Percentiles rank a stretch among this genome's conserved stretches.
These are phyloP conservation scores for Leptobrachium leishanense DNA, from an alignment of 2,113 vertebrate species.

Conservation along the genomic window DNA sequence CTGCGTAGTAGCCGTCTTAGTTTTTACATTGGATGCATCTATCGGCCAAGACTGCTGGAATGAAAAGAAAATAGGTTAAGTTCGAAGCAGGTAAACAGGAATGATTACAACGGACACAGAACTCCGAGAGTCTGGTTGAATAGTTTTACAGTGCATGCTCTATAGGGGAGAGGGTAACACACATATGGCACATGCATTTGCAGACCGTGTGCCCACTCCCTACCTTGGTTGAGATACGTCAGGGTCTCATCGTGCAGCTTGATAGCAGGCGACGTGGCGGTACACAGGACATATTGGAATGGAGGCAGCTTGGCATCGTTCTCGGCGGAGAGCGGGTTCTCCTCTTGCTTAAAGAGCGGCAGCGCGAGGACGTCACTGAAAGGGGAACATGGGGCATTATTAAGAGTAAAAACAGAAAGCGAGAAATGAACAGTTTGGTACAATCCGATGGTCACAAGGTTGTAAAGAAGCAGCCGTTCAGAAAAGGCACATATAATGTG, in stretches of 20 bases:
- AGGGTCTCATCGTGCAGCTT: slow-evolving; percentile 88
- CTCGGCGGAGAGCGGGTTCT: slow-evolving; percentile 74
- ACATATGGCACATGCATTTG: not conserved
- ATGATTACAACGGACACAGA: too few relatives aligned
- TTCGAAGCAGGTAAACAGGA: too few relatives aligned
- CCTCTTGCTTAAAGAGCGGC: slow-evolving; percentile 87
- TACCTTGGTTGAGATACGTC: slow-evolving; percentile 97
- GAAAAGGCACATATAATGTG: too few relatives aligned
- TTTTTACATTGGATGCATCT: too few relatives aligned
- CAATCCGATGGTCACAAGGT: too few relatives aligned
- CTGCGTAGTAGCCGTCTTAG: too few relatives aligned
- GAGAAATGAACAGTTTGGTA: too few relatives aligned
- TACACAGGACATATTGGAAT: slow-evolving; percentile 85
- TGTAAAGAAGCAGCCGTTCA: too few relatives aligned
- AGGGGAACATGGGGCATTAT: slow-evolving; percentile 22
- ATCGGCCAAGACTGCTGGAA: too few relatives aligned
- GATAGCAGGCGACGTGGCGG: slow-evolving; percentile 88
- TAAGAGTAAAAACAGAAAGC: not conserved
- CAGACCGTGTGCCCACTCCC: not conserved
- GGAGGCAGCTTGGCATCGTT: slow-evolving; percentile 69
- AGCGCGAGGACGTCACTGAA: slow-evolving; percentile 85
- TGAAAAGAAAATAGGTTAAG: too few relatives aligned
- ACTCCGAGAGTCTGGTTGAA: too few relatives aligned
- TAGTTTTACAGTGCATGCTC: too few relatives aligned
- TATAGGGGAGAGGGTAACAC: not conserved